phyloP scores from a whole-genome alignment of 2,888 invertebrate genomes.

The Scelioninae gen. 1 region DNA sequence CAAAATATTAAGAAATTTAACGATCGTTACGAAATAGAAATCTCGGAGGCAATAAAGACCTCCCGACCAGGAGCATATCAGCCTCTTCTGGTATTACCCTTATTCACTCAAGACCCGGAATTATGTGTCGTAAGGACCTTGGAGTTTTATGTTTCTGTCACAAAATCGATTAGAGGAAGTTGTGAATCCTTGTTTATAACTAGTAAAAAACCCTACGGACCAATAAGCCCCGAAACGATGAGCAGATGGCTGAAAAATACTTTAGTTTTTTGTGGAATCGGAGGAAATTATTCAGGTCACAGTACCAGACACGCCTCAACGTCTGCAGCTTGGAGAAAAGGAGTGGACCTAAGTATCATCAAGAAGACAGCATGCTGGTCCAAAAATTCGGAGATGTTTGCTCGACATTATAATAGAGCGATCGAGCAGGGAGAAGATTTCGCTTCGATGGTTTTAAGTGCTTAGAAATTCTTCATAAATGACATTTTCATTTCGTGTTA shows the following conservation, averaged over 20 bases:
- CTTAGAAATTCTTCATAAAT: too few relatives aligned
- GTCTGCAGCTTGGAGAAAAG: conserved; percentile 1
- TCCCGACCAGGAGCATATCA: background rate
- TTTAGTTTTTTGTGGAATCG: background rate
- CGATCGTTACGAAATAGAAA: background rate
- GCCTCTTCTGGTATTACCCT: background rate
- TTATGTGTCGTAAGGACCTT: background rate
- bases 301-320: conserved; percentile 8
- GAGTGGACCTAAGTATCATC: background rate
- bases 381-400: background rate
- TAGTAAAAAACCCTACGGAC: background rate
- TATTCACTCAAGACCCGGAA: background rate
- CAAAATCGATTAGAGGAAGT: too few relatives aligned
- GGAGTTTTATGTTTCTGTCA: background rate
- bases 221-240: background rate
- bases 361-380: conserved; percentile 5
- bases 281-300: background rate
- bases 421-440: background rate
- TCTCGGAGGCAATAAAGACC: background rate
- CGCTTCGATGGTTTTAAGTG: background rate
- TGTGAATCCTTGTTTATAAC: background rate
- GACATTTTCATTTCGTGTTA: too few relatives aligned
- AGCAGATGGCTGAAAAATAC: background rate
- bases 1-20: background rate
- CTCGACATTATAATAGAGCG: background rate